Percentiles rank a stretch among this genome's conserved stretches.
phyloP scores from a whole-genome alignment of 2,888 invertebrate species.

The Philonicus albiceps region DNA sequence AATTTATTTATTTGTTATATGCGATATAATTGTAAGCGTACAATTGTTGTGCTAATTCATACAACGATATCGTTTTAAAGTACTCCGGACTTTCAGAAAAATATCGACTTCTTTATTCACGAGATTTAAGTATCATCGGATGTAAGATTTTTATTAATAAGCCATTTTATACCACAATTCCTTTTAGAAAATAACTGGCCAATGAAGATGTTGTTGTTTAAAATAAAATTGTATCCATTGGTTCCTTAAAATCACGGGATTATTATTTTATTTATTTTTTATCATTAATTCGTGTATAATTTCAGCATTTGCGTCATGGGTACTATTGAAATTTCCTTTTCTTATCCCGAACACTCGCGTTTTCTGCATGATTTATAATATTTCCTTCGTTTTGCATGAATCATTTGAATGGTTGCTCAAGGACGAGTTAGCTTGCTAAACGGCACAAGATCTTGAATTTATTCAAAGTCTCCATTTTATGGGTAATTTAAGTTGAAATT shows the following conservation, averaged over 20 bases:
- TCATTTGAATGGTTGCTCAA: background rate
- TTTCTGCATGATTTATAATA: background rate
- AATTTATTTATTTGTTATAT: background rate
- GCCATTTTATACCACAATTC: no score
- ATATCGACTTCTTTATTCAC: no score
- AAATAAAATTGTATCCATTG: background rate
- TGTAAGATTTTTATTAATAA: background rate
- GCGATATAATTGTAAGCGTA: background rate
- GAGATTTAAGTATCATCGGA: no score
- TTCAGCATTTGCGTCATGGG: background rate
- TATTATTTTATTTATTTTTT: no score
- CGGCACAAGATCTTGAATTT: background rate
- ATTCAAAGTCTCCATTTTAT: slow-evolving; percentile 15
- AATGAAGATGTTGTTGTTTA: background rate
- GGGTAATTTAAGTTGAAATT: slow-evolving; percentile 8
- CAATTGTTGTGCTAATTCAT: no score
- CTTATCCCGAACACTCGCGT: background rate
- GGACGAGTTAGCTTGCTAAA: background rate
- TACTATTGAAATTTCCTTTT: background rate
- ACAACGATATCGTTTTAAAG: no score
- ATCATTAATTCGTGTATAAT: background rate
- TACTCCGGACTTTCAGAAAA: no score
- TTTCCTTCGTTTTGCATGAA: slow-evolving; percentile 2
- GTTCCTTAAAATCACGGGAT: background rate
- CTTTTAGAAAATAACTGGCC: no score